Conservation (phyloP, 2,113 vertebrate species). For the Thryonomys swinderianus region DNA sequence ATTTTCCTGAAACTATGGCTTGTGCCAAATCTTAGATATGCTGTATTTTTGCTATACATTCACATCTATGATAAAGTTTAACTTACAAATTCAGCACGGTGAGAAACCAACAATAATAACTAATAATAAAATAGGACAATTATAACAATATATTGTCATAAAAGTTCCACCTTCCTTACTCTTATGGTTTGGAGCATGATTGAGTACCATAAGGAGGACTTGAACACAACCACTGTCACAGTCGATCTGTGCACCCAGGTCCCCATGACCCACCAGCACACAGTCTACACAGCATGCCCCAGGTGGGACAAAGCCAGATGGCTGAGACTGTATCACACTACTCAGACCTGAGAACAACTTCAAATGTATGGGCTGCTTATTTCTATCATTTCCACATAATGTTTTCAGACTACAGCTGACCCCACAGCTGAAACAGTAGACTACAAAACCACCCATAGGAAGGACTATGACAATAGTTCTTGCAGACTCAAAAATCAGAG, state of each 20-base stretch:
- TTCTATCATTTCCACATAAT: not conserved
- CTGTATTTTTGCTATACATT: too few relatives aligned
- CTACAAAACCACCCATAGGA: not conserved
- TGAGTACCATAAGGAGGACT: not conserved
- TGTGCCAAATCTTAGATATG: not conserved
- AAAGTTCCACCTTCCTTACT: not conserved
- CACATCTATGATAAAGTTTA: not conserved
- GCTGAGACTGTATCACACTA: not conserved
- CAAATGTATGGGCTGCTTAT: not conserved
- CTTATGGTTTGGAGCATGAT: not conserved
- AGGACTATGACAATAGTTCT: not conserved
- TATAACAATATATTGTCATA: not conserved
- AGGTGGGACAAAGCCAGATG: not conserved
- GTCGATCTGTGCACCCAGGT: accelerated
- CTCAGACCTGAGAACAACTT: not conserved
- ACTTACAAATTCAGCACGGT: not conserved
- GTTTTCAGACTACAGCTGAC: not conserved
- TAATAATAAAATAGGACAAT: not conserved
- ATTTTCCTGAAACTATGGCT: not conserved
- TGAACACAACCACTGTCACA: not conserved
- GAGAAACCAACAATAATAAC: not conserved
- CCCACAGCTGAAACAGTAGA: not conserved
- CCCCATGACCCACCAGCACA: not conserved
- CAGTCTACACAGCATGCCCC: not conserved
- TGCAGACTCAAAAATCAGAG: not conserved